These are phyloP conservation scores for Drosophila austrosaltans DNA, from an alignment of 2,888 invertebrate genomes.

Conservation along the genomic window DNA sequence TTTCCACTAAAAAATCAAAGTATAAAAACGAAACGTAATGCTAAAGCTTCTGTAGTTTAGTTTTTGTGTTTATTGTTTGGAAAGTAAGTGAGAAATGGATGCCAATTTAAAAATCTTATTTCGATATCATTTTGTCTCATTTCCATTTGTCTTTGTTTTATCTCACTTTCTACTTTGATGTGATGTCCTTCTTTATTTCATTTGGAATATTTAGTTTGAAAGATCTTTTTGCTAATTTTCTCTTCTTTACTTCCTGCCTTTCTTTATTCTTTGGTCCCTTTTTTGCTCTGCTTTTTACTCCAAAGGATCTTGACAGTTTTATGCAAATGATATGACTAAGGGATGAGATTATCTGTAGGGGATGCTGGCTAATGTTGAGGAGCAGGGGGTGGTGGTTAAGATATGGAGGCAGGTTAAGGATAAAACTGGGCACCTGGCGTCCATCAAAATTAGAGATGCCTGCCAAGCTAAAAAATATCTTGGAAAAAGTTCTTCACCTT, in stretches of 20 bases:
- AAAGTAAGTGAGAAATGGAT: too few species aligned
- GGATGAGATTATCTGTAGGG: background rate
- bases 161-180: background rate
- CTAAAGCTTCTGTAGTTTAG: too few species aligned
- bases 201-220: background rate
- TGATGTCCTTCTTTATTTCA: background rate
- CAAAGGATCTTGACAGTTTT: constrained; percentile 5
- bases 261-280: background rate
- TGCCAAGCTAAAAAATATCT: background rate
- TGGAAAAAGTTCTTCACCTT: background rate
- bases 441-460: constrained; percentile 12
- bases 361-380: background rate
- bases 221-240: background rate
- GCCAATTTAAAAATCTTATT: too few species aligned
- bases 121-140: too few species aligned
- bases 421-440: constrained; percentile 6
- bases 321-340: background rate
- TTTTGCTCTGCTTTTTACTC: background rate
- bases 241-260: background rate
- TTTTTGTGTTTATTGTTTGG: too few species aligned
- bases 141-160: background rate
- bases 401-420: background rate
- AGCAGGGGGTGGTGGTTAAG: too few species aligned
- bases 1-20: background rate
- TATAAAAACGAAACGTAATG: too few species aligned